Base-by-base conservation (phyloP, 1,140 invertebrate species). In the Ceratitis capitata region DNA sequence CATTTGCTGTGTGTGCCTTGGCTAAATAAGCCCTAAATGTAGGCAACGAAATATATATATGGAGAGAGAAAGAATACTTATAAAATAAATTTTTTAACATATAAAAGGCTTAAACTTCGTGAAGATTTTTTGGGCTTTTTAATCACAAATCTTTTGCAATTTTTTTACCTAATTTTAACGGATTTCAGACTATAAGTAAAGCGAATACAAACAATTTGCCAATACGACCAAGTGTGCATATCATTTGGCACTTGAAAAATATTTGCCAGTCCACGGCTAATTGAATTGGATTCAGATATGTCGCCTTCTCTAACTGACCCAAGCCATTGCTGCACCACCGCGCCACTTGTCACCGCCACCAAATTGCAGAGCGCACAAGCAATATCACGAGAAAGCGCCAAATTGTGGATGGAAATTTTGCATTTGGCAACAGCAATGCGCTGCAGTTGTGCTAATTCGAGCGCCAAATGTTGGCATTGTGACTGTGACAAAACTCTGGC, bases 241-340 rank as follows among this genome's bases (percentile, higher is more conserved):
- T n/a, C 14, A 78, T 78, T 78, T 78, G 69, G 39, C 69, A 45
- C n/a, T 9, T n/a, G 23, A 42, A n/a, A 19, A 12, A 78, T 78
- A 78, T 39, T 39, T 39, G 69, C 23, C 39, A 42, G 69, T n/a
- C 32, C 69, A 26, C 39, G 32, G 39, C 69, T 78, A 78, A 78
- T 78, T 78, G 69, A 78, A 78, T 78, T 78, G 69, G 69, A 78
- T 78, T 78, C n/a, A n/a, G n/a, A n/a, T 78, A 45, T 78, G 69
- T 39, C 26, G n/a, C 2, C 12, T 35, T 45, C 69, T n/a, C n/a
- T n/a, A n/a, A 74, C 19, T 74, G 4, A 74, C 35, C 35, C 14
- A 16, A 10, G 2, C 35, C 14, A 74, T 74, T 74, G 35, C 64
- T n/a, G n/a, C n/a, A n/a, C 29, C 64, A 35, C 29, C 35, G 19